Evolutionary conservation across 2,113 vertebrate genomes (phyloP).

Genomic region (Podiceps cristatus): DNA sequence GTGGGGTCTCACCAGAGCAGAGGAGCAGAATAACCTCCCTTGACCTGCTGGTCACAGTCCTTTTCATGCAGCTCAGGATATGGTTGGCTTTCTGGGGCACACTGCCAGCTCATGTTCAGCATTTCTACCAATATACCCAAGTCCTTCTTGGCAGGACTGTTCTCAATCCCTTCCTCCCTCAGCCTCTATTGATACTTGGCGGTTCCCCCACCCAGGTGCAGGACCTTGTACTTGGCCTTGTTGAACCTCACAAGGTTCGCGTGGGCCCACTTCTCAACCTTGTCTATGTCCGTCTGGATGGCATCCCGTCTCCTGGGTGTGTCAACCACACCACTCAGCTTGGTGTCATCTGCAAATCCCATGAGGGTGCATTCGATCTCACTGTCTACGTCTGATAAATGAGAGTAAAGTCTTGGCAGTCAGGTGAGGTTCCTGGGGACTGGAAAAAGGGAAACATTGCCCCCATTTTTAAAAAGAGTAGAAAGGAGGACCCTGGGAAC

Average conservation of each 20-base stretch:
- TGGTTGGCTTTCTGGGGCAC: neutral
- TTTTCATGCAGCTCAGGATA: neutral
- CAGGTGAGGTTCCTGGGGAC: neutral
- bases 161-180: neutral
- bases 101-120: neutral
- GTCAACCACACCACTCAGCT: fast-evolving
- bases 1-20: neutral
- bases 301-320: fast-evolving
- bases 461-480: neutral
- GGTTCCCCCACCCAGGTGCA: neutral
- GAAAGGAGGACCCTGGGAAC: neutral
- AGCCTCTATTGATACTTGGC: fast-evolving
- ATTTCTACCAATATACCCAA: neutral
- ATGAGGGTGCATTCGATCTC: neutral
- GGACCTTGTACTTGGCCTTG: neutral
- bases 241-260: neutral
- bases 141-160: neutral
- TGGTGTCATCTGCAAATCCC: neutral
- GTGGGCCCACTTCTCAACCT: neutral
- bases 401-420: neutral
- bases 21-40: neutral
- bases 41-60: fast-evolving
- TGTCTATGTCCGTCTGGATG: neutral
- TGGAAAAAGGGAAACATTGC: neutral
- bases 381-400: neutral